These are phyloP conservation scores for Rutilus rutilus DNA, from an alignment of 2,113 vertebrate species.

Conservation along the genomic window DNA sequence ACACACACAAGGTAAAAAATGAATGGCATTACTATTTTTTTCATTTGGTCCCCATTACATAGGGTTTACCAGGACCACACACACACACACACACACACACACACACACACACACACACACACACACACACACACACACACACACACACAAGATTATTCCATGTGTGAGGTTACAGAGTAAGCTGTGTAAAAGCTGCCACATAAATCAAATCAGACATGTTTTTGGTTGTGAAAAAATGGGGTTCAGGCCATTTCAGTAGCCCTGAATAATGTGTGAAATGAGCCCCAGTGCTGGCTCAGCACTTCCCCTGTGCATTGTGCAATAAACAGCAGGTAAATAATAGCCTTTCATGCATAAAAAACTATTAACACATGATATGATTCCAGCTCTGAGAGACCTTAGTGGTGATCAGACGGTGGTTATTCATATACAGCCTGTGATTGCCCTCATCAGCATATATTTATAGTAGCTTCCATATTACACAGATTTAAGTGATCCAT, in stretches of 20 bases:
- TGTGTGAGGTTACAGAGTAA: slow-evolving; percentile 43
- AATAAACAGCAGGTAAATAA: slow-evolving; percentile 35
- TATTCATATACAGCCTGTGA: background rate
- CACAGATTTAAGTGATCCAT: background rate
- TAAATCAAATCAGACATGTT: slow-evolving; percentile 54
- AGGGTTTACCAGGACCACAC: too few species aligned
- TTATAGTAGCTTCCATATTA: background rate
- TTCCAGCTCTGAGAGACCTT: slow-evolving; percentile 2
- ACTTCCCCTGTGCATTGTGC: slow-evolving; percentile 33
- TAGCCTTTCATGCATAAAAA: background rate
- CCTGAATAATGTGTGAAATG: slow-evolving; percentile 43
- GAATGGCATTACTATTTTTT: too few species aligned
- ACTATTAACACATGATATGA: background rate
- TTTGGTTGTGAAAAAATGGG: slow-evolving; percentile 39
- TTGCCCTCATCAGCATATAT: background rate
- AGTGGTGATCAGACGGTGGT: background rate
- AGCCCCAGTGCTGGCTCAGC: slow-evolving; percentile 10
- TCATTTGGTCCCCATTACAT: too few species aligned
- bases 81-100: too few species aligned
- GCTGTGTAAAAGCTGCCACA: slow-evolving; percentile 53
- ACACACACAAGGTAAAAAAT: too few species aligned
- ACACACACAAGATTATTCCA: slow-evolving; percentile 18
- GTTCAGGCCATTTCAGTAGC: slow-evolving; percentile 46
- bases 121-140: background rate
- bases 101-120: too few species aligned